A percentile compares a stretch with the other conserved stretches of the same genome.
Evolutionary conservation across 2,888 invertebrate species (phyloP).

Genomic region (Microctonus brassicae): DNA sequence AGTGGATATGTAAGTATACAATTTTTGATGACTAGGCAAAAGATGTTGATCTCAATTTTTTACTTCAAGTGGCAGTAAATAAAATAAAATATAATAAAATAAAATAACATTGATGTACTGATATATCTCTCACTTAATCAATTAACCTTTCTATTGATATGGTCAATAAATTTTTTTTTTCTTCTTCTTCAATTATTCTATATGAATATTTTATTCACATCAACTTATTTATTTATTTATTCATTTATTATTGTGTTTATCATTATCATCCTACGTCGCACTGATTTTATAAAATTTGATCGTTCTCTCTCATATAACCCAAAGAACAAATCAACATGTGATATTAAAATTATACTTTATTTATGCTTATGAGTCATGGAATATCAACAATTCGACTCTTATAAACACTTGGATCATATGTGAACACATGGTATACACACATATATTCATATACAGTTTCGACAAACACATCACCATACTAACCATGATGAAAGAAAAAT

Average conservation of each 20-base stretch:
- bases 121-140: constrained; percentile 1
- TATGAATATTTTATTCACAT: neutral
- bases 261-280: no score
- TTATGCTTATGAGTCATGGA: neutral
- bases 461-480: neutral
- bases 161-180: constrained; percentile 3
- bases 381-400: neutral
- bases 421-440: no score
- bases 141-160: neutral
- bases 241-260: neutral
- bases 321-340: no score
- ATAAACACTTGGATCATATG: neutral
- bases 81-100: neutral
- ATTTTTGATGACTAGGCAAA: constrained; percentile 26
- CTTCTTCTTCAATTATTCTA: neutral
- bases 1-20: neutral
- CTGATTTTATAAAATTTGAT: no score
- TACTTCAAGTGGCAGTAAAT: neutral
- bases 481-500: neutral
- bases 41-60: constrained; percentile 1
- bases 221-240: neutral
- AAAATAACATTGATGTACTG: neutral
- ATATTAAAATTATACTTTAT: neutral
- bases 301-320: no score
- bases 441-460: neutral